Evolutionary conservation across 1,140 invertebrate species (phyloP).

Genomic region (Brachionus plicatilis): DNA sequence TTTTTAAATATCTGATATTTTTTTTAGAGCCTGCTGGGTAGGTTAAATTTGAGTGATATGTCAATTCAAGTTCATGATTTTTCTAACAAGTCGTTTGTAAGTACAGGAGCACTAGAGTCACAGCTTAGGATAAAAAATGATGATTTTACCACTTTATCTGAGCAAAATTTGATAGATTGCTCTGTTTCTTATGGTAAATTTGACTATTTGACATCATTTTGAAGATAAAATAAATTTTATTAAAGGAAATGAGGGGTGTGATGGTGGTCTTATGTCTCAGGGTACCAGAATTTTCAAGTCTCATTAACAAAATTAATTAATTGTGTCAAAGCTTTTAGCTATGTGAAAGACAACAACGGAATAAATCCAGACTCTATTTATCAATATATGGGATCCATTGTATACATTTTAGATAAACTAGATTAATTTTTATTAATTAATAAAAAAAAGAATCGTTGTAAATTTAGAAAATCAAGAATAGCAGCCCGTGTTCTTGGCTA

Average conservation of each 20-base stretch:
- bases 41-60: background rate
- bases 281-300: background rate
- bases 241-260: constrained; percentile 36
- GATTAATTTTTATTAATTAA: background rate
- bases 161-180: constrained; percentile 40
- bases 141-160: background rate
- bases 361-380: constrained; percentile 34
- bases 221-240: background rate
- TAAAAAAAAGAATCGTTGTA: background rate
- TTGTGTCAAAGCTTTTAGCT: constrained; percentile 45
- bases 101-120: constrained; percentile 28
- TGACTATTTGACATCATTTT: background rate
- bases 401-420: background rate
- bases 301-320: background rate
- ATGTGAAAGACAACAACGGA: constrained; percentile 61
- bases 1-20: background rate
- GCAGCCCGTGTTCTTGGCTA: background rate
- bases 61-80: background rate
- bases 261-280: constrained; percentile 39
- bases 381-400: background rate
- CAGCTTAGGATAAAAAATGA: background rate
- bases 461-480: background rate
- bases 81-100: constrained; percentile 26
- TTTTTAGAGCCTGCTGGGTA: constrained; percentile 30
- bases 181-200: background rate